These are phyloP conservation scores for Glaucidium brasilianum DNA, from an alignment of 2,113 vertebrate species.

Conservation along the genomic window DNA sequence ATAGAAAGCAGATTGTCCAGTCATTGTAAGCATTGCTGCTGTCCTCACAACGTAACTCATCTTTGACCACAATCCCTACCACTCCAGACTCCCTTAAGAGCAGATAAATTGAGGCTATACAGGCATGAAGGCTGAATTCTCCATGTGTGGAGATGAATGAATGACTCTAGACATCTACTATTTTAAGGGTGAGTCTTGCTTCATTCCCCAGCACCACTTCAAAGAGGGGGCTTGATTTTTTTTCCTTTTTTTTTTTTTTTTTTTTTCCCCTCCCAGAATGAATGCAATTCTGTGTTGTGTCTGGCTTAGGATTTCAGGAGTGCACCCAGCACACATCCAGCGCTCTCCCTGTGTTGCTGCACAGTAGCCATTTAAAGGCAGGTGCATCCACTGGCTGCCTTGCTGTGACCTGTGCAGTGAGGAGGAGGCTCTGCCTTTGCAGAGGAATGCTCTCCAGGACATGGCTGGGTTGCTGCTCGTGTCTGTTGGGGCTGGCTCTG, in stretches of 20 bases:
- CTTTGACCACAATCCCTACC: background rate
- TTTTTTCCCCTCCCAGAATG: background rate
- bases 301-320: background rate
- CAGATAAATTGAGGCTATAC: background rate
- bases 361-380: background rate
- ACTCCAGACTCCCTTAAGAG: background rate
- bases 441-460: background rate
- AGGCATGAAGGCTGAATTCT: background rate
- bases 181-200: background rate
- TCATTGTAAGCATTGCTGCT: background rate
- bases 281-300: background rate
- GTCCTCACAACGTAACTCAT: rapidly evolving
- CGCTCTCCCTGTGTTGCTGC: background rate
- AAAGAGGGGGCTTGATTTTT: background rate
- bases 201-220: background rate
- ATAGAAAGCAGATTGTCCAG: background rate
- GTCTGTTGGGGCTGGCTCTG: background rate
- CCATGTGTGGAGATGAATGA: background rate
- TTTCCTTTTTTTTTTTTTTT: too few relatives aligned
- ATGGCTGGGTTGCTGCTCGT: background rate
- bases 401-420: background rate
- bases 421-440: background rate
- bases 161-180: background rate
- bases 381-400: background rate
- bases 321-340: background rate